phyloP scores from a whole-genome alignment of 2,888 invertebrate species.

The Galeruca laticollis region DNA sequence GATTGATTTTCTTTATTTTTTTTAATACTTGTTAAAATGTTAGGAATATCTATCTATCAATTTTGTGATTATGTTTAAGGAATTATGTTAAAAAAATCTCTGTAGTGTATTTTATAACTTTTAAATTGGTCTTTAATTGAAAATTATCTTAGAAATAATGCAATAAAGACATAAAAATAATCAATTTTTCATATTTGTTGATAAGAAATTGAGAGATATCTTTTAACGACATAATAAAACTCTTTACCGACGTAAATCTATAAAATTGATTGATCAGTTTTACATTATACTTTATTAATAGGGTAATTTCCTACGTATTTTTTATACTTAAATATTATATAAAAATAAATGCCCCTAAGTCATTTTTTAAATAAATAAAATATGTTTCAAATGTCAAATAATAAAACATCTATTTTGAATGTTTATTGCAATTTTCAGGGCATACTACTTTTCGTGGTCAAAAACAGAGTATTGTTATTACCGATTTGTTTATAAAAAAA shows the following conservation, averaged over 20 bases:
- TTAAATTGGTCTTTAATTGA: conserved; percentile 22
- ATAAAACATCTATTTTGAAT: no score
- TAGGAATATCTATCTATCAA: neutral
- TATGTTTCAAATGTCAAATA: no score
- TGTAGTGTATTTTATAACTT: neutral
- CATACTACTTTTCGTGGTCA: no score
- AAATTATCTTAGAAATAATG: conserved; percentile 14
- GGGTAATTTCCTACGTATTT: neutral
- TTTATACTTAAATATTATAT: neutral
- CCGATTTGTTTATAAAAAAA: no score
- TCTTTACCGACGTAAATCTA: conserved; percentile 7
- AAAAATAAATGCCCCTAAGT: neutral
- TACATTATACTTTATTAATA: neutral
- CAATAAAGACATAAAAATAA: conserved; percentile 23
- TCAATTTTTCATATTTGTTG: conserved; percentile 11
- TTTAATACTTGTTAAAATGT: neutral
- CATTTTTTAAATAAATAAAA: neutral
- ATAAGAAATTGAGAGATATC: conserved; percentile 19
- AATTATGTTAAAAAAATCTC: neutral
- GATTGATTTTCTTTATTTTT: neutral
- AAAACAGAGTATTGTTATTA: no score
- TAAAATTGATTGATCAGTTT: conserved; percentile 7
- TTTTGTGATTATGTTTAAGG: neutral
- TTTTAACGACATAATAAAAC: conserved; percentile 9
- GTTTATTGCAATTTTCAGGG: no score